Evolutionary conservation across 2,888 invertebrate genomes (phyloP).

Genomic region (Polymixis lichenea): DNA sequence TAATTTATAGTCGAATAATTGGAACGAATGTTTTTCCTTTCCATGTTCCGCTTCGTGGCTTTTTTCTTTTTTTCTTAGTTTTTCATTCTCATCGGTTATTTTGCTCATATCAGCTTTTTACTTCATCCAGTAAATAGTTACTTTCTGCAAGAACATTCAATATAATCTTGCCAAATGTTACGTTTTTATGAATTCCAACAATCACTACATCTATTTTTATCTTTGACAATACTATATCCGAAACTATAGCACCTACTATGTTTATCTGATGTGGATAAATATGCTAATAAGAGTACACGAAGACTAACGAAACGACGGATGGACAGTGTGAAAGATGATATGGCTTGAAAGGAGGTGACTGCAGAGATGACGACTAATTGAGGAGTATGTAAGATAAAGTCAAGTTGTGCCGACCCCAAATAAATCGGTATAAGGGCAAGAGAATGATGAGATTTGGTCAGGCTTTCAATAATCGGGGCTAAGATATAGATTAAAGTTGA

Average conservation of each 20-base stretch:
- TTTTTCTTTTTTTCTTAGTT: conserved; percentile 15
- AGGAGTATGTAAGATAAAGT: not conserved
- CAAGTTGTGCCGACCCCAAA: not conserved
- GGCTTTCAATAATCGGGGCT: not conserved
- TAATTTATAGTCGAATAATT: conserved; percentile 30
- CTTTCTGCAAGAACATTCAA: not conserved
- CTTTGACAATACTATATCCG: not conserved
- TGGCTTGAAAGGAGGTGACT: no score
- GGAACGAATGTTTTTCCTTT: conserved; percentile 25
- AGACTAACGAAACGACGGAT: no score
- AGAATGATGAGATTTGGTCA: not conserved
- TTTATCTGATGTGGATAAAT: no score
- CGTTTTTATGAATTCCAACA: conserved; percentile 4
- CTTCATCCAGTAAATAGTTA: not conserved
- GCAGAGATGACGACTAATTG: not conserved
- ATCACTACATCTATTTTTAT: not conserved
- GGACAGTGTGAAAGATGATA: no score
- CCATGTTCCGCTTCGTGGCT: conserved; percentile 20
- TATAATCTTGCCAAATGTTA: not conserved
- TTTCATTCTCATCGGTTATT: conserved; percentile 22
- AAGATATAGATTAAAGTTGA: not conserved
- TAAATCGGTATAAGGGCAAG: not conserved
- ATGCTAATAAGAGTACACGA: no score
- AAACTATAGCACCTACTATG: no score
- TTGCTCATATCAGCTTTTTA: conserved; percentile 16